Base-by-base conservation (phyloP, 2,888 invertebrate species). In the Netelia virgata region DNA sequence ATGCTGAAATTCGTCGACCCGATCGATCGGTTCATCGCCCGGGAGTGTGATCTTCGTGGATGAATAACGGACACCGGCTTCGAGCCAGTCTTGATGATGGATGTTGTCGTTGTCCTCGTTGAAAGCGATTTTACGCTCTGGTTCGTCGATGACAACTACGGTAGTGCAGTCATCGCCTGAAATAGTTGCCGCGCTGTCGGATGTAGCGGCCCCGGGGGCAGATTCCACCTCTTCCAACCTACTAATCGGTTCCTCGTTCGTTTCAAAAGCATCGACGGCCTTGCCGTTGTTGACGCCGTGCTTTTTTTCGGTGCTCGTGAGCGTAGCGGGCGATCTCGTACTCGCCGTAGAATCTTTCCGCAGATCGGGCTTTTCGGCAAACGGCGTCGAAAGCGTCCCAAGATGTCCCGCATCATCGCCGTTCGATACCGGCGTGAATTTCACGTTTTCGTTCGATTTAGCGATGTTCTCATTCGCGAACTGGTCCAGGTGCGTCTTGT, bases 31-130 rank as follows among this genome's bases (percentile, higher is more conserved):
- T 41, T 90, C 90, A 63, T 91, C 91, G 9, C 89, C 92, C 8
- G 92, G 90, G 63, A 93, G 86, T 43, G 92, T 92, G 84, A 93
- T 93, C 87, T 92, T 91, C 69, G 93, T 93, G 73, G 93, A 93
- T 50, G 93, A 92, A 87, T 93, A 93, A 82, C 90, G 90, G 47
- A 93, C 88, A 8, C 93, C 93, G 18, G 89, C 89, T 80, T 93
- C 93, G 43, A 93, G 89, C 93, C 93, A 93, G 75, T 93, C 93
- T 86, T 92, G 91, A 61, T 92, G 91, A 78, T 91, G 91, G 72
- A 93, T 93, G 81, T 93, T 93, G 73, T 90, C 90, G 78, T 89
- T 88, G 55, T 88, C 87, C 36, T 90, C 91, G 50, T 90, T 90
- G 85, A 87, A 79, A 2, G 86, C 75, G 20, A 88, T 85, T 87